phyloP scores from a whole-genome alignment of 2,888 invertebrate species.

The Trachelus tabidus region DNA sequence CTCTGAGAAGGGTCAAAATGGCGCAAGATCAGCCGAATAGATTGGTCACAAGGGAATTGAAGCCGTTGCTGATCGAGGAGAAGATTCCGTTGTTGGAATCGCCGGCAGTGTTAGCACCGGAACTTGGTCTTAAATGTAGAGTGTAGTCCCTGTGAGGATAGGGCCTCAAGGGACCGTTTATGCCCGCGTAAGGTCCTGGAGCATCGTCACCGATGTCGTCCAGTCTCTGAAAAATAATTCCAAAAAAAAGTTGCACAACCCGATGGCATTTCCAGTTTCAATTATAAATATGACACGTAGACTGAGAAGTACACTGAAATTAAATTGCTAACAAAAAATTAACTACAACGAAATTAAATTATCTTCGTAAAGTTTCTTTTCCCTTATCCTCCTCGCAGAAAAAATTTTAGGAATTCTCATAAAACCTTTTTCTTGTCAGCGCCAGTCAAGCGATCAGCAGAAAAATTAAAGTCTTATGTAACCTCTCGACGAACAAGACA shows the following conservation, averaged over 20 bases:
- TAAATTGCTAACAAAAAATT: not conserved
- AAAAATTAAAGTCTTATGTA: not conserved
- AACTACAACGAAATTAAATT: not conserved
- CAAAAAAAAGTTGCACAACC: not conserved
- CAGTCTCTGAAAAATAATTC: not conserved
- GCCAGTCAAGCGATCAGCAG: not conserved
- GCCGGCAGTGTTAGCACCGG: constrained; percentile 51
- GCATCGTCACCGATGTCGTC: constrained; percentile 36
- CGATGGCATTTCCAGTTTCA: not conserved
- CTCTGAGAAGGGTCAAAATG: not conserved
- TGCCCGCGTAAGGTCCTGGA: constrained; percentile 43
- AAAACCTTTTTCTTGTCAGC: not conserved
- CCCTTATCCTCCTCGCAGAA: not conserved
- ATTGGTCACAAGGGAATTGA: constrained; percentile 82
- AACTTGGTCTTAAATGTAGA: constrained; percentile 54
- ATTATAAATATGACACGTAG: not conserved
- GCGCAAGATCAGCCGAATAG: constrained; percentile 74
- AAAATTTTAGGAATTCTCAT: not conserved
- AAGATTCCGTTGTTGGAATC: constrained; percentile 72
- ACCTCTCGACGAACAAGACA: not conserved
- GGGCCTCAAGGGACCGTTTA: constrained; percentile 39
- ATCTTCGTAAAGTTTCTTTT: not conserved
- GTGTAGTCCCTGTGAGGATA: constrained; percentile 57
- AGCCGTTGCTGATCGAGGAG: constrained; percentile 80
- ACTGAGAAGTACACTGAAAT: not conserved